Evolutionary conservation across 1,140 invertebrate species (phyloP).

Genomic region (Philotrypesis tridentata): DNA sequence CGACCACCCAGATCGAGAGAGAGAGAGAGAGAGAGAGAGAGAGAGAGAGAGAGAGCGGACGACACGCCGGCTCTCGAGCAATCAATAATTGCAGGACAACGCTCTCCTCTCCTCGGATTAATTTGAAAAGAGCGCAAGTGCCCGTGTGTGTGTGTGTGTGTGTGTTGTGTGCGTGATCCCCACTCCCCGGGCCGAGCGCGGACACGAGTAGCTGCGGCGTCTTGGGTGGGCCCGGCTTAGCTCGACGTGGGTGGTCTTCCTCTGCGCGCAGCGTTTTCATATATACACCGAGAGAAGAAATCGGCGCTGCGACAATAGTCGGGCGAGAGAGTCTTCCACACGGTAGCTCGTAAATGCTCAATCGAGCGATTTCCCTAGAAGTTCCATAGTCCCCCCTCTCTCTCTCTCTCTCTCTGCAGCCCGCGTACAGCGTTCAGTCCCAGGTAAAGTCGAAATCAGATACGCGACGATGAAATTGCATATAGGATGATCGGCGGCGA

Average conservation of each 20-base stretch:
- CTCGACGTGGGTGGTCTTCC: constrained; percentile 39
- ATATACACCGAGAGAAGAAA: constrained; percentile 7
- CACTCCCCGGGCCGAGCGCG: background rate
- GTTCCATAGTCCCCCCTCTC: no score
- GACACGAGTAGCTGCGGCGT: constrained; percentile 25
- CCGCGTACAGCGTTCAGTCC: background rate
- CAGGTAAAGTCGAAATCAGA: constrained; percentile 29
- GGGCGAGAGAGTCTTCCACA: background rate
- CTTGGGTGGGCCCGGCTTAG: constrained; percentile 24
- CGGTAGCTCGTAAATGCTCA: background rate
- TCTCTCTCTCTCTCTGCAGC: no score
- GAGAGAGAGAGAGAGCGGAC: constrained; percentile 20
- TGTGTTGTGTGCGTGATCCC: background rate
- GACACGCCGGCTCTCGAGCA: constrained; percentile 39
- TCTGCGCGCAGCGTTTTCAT: constrained; percentile 7
- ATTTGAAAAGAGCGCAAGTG: constrained; percentile 43
- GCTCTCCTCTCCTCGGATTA: constrained; percentile 38
- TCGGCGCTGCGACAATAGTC: background rate
- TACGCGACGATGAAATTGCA: constrained; percentile 45
- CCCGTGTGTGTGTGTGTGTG: constrained; percentile 5
- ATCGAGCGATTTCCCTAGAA: background rate
- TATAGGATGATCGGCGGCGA: constrained; percentile 24
- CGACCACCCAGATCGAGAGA: constrained; percentile 68
- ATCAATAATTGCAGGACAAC: constrained; percentile 51
- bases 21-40: background rate